Base-by-base conservation (phyloP, 2,797 vertebrate species). In the Ciconia nigra region DNA sequence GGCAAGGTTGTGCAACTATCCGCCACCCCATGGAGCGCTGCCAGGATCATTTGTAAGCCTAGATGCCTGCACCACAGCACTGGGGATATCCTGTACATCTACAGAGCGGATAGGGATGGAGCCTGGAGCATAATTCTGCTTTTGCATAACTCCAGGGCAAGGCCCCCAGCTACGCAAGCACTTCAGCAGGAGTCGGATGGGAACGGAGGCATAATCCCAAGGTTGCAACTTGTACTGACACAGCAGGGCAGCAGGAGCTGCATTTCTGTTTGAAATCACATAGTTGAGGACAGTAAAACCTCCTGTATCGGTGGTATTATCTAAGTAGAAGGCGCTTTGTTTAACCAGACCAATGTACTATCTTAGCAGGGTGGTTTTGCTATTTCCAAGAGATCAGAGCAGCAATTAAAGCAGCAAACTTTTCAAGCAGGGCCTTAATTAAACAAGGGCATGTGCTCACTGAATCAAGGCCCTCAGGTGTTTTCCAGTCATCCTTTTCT, bases 371-470 rank as follows among this genome's bases (percentile, higher is more conserved):
- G 83, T 0, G 15, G 71, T 74, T 95, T 71, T 44, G 74, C 81
- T 86, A 2, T 89, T 96, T 92, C 62, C 77, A 95, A 72, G 63
- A 93, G 78, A 95, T 81, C 88, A 92, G 93, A 90, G 93, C 67
- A 90, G 90, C 89, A 96, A 96, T 96, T 94, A 97, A 80, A 89
- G 89, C 83, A 89, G 91, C 81, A 63, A 93, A 92, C 89, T 87
- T 91, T 83, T 80, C 74, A 73, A 84, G 90, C 90, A 80, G 80
- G 70, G 79, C 83, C 72, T 91, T 94, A 88, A 96, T 79, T 87
- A 96, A 96, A 46, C 0, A 1, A 81, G 82, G 72, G 39, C 42
- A 63, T 58, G 58, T 10, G 66, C 70, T 72, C 14, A 17, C 70
- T 52, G 83, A 95, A 94, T 80, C 51, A 7, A 91, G 81, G 90